Conservation (phyloP, 2,888 invertebrate genomes). For the Mesopsocus fuscifrons region DNA sequence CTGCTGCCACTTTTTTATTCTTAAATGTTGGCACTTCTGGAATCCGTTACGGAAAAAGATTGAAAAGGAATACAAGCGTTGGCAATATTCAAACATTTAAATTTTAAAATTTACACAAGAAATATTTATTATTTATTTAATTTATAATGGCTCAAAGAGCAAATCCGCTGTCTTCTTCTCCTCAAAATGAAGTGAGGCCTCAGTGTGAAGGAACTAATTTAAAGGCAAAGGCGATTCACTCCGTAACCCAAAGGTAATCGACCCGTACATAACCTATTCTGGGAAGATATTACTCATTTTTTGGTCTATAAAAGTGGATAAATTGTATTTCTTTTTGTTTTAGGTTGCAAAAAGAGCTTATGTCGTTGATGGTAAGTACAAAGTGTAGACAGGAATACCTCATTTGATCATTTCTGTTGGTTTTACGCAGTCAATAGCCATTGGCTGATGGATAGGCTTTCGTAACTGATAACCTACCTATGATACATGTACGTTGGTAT, state of each 20-base stretch:
- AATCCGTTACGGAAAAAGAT: no score
- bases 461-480: no score
- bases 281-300: not conserved
- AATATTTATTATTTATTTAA: no score
- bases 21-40: no score
- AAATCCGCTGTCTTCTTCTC: not conserved
- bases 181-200: not conserved
- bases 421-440: not conserved
- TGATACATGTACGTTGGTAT: no score
- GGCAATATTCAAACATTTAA: no score
- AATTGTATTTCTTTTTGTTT: constrained; percentile 20
- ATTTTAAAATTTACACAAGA: no score
- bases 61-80: no score
- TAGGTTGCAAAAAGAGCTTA: constrained; percentile 75
- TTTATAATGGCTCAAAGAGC: constrained; percentile 2
- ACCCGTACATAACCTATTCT: not conserved
- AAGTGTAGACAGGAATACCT: no score
- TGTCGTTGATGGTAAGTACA: constrained; percentile 59
- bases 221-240: not conserved
- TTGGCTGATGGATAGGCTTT: no score
- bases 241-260: not conserved
- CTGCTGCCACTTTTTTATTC: no score
- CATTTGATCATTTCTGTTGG: not conserved
- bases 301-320: not conserved
- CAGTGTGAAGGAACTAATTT: not conserved